These are phyloP conservation scores for Calonectris borealis DNA, from an alignment of 2,113 vertebrate species.

Conservation along the genomic window DNA sequence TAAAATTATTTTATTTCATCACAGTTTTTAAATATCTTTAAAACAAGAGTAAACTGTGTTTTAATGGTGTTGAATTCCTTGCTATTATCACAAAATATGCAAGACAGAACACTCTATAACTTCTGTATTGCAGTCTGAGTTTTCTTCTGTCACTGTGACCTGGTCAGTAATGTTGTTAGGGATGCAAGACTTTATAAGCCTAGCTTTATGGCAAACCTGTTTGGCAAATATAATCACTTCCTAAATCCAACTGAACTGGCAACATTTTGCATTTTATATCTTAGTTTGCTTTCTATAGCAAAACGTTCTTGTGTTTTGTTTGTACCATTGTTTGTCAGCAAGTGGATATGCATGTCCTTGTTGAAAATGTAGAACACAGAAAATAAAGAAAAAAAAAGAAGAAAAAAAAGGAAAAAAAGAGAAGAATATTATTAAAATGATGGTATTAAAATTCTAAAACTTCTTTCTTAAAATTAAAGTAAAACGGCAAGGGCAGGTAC, in stretches of 20 bases:
- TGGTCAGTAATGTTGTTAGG: not conserved
- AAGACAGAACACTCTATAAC: not conserved
- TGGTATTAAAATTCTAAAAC: not conserved
- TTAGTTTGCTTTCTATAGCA: not conserved
- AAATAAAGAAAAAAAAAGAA: not conserved
- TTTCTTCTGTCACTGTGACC: not conserved
- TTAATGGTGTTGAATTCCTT: not conserved
- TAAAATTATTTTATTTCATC: not conserved
- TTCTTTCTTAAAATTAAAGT: not conserved
- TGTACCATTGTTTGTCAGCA: not conserved
- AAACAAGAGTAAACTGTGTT: not conserved
- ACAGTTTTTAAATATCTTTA: not conserved
- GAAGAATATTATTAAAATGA: not conserved
- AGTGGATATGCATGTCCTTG: accelerated
- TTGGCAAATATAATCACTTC: not conserved
- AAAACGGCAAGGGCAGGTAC: not conserved
- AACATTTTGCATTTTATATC: not conserved
- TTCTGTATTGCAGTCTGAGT: not conserved
- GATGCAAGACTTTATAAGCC: not conserved
- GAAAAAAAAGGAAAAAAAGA: too few species aligned
- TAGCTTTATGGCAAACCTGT: not conserved
- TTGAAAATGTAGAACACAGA: not conserved
- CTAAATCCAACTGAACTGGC: not conserved
- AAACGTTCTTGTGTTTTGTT: not conserved
- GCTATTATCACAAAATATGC: not conserved